phyloP scores from a whole-genome alignment of 2,797 vertebrate genomes.

The Gallinago stenura region DNA sequence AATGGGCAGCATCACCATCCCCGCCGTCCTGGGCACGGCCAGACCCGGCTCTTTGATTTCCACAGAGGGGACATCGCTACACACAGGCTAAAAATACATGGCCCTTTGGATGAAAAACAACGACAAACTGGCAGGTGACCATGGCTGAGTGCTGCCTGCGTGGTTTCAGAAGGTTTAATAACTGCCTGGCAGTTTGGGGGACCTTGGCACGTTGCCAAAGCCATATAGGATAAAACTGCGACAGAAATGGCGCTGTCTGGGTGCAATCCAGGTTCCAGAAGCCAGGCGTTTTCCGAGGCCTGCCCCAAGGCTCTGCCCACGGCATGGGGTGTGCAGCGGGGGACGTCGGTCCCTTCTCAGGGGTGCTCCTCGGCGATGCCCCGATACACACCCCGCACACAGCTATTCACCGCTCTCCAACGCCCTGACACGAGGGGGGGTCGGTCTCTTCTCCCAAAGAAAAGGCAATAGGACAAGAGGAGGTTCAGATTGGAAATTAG shows the following conservation, averaged over 20 bases:
- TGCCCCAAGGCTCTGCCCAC: neutral
- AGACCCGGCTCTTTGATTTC: neutral
- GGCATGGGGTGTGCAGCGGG: neutral
- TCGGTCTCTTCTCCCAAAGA: too few species aligned
- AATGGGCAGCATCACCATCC: neutral
- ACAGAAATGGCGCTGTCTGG: rapidly evolving
- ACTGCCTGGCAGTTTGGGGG: neutral
- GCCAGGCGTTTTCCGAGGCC: neutral
- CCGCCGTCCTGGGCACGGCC: neutral
- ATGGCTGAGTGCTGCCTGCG: rapidly evolving
- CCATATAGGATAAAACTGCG: rapidly evolving
- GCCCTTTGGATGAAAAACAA: neutral
- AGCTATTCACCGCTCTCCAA: too few species aligned
- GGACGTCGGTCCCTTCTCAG: neutral
- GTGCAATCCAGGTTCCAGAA: neutral
- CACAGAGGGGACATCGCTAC: neutral
- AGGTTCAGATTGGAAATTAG: too few species aligned
- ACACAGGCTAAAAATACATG: neutral
- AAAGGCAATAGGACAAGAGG: too few species aligned
- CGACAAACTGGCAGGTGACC: rapidly evolving
- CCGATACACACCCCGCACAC: rapidly evolving
- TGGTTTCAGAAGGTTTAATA: neutral
- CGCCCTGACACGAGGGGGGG: too few species aligned
- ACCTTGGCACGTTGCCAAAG: neutral
- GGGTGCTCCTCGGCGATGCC: too few species aligned